Evolutionary conservation across 2,113 vertebrate species (phyloP), one percentile per base, ranked within the genome.

Genomic region (Chionomys nivalis): DNA sequence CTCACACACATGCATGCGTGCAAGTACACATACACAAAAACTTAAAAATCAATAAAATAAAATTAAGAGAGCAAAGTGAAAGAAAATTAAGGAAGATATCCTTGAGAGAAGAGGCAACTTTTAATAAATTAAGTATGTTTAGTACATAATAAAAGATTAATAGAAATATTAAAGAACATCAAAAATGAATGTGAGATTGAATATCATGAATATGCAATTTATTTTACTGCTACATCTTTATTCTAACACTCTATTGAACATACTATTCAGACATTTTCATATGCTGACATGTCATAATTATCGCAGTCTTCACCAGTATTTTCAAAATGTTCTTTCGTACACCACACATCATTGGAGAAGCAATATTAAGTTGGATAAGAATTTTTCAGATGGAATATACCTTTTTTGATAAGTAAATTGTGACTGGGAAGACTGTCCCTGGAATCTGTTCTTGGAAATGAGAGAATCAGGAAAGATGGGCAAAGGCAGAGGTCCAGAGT

Each of bases 401-500:
- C 16, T 65, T 70, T 90, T 33, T 16, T 82, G 17, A 17, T 81
- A 89, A 81, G 36, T 76, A 77, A 89, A 68, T 21, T 42, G 9
- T 83, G 4, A 58, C 14, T 77, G 12, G 24, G 33, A 94, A 82
- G 33, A n/a, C 1, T 44, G 19, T 4, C 17, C 12, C 5, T 21
- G 19, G 19, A 21, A 58, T 36, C 11, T 82, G 8, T 16, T 1
- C 21, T 68, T 63, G 21, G 21, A 19, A 72, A 61, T 42, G 19
- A 88, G 7, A 6, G 4, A 23, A 11, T 4, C 14, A 79, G 1
- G 5, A 63, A 33, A 93, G 3, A 75, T 0, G 85, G 33, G 47
- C 44, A 88, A n/a, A 0, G 1, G 10, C 0, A 17, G 2, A 14
- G 0, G 3, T 11, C 3, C 21, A 19, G 3, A 77, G 14, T 16